Base-by-base conservation (phyloP, 1,140 invertebrate species). In the Zophobas atratus region DNA sequence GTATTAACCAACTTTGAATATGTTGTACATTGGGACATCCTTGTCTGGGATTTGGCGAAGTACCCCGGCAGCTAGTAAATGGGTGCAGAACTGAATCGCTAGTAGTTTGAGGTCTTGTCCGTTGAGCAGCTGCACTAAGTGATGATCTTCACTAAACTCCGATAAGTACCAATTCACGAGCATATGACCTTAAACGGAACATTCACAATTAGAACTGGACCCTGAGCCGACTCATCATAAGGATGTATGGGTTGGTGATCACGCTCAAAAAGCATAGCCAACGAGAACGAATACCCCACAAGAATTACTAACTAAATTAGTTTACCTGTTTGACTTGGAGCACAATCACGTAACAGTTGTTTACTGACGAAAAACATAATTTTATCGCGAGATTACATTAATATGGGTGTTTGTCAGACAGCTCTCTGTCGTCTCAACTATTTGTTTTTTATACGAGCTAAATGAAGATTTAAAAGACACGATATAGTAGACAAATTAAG, bases 1-100 rank as follows among this genome's bases (percentile, higher is more conserved):
- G 38, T 36, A 20, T 34, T 8, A 63, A 70, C 63, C 43, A 46
- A 97, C 96, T 90, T 93, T 92, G 86, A 96, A 96, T 76, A 93
- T 88, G 77, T 89, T 88, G 81, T 93, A 91, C 2, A 89, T 87
- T 43, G 89, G 88, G 56, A 89, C 90, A 87, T 92, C 88, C 82
- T 92, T 92, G 80, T 94, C 92, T n/a, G 91, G 89, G 80, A 95
- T 90, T 85, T 95, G 93, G 75, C 92, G 91, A 3, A 98, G 87
- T 32, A 97, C 94, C 0, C 96, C 95, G 60, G 94, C 94, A 46
- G 94, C 93, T n/a, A 97, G 87, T n/a, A 98, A 89, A 88, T 96
- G 93, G 0, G 95, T 95, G 84, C 95, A 97, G 84, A 97, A 94
- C 84, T 96, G 94, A 70, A 92, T 88, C 32, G 92, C 92, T 74